phyloP scores from a whole-genome alignment of 2,113 vertebrate genomes.

The Pelusios castaneus region DNA sequence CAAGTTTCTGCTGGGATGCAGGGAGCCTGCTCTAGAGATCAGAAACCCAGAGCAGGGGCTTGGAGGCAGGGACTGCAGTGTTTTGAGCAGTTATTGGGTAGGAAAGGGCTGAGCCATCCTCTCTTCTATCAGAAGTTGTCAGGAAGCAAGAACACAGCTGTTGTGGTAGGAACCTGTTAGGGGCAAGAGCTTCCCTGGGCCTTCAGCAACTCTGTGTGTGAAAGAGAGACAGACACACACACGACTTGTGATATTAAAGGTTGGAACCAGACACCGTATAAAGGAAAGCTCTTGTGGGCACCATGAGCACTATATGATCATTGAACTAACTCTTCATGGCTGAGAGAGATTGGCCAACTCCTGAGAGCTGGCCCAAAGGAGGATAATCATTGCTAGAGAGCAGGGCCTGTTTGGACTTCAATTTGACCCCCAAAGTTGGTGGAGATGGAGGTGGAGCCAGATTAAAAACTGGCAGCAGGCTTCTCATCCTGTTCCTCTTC shows the following conservation, averaged over 20 bases:
- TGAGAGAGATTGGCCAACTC: not conserved
- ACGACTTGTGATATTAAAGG: not conserved
- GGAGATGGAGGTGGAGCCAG: too few species aligned
- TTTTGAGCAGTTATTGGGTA: not conserved
- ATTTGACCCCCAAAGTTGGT: not conserved
- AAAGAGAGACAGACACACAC: too few species aligned
- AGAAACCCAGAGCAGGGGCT: not conserved
- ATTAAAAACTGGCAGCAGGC: not conserved
- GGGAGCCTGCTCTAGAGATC: not conserved
- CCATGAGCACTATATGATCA: not conserved
- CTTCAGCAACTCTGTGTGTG: not conserved
- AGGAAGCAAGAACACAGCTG: not conserved
- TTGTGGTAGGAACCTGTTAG: not conserved
- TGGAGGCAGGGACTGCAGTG: not conserved
- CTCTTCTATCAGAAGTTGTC: not conserved
- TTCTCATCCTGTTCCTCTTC: not conserved
- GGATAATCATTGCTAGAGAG: not conserved
- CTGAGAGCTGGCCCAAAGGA: not conserved
- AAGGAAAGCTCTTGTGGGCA: not conserved
- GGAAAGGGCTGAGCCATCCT: not conserved
- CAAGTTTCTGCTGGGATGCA: not conserved
- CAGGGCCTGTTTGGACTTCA: not conserved
- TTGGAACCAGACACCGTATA: not conserved
- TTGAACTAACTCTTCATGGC: not conserved
- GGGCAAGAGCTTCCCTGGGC: not conserved